phyloP scores from a whole-genome alignment of 2,797 vertebrate genomes.

The Philypnodon macrostomus region DNA sequence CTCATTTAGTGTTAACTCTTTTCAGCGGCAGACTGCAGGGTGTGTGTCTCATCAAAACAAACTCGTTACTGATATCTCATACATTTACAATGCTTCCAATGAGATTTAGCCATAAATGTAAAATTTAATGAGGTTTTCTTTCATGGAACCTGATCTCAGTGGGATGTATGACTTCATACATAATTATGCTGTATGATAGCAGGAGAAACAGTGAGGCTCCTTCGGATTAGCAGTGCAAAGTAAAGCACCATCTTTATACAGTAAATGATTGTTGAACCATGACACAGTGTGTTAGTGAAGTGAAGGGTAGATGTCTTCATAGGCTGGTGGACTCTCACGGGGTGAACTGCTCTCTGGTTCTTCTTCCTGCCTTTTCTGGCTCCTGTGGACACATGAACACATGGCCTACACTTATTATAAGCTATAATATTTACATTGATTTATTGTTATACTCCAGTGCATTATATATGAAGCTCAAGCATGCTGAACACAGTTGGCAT shows the following conservation, averaged over 20 bases:
- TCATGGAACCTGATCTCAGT: constrained; percentile 30
- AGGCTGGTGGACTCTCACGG: constrained; percentile 56
- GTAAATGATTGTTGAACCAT: not conserved
- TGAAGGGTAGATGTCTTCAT: constrained; percentile 58
- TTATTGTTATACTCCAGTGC: not conserved
- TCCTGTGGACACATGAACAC: constrained; percentile 1
- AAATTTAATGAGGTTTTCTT: constrained; percentile 47
- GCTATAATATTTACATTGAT: not conserved
- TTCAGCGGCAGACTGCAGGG: no score
- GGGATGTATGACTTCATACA: constrained; percentile 50
- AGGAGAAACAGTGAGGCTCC: constrained; percentile 7
- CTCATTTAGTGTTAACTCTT: no score
- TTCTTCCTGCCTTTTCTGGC: constrained; percentile 11
- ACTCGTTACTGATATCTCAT: constrained; percentile 26
- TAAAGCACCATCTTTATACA: not conserved
- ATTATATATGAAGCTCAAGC: not conserved
- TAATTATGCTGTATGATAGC: constrained; percentile 48
- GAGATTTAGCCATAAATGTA: constrained; percentile 43
- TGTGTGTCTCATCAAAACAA: constrained; percentile 34
- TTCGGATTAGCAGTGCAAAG: constrained; percentile 5
- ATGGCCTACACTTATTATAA: not conserved
- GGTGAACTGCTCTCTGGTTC: constrained; percentile 17
- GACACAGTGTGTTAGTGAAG: constrained; percentile 1
- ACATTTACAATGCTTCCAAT: constrained; percentile 37
- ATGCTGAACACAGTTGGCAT: not conserved